These are phyloP conservation scores for Galerucella nymphaeae DNA, from an alignment of 2,888 invertebrate genomes.

Conservation along the genomic window DNA sequence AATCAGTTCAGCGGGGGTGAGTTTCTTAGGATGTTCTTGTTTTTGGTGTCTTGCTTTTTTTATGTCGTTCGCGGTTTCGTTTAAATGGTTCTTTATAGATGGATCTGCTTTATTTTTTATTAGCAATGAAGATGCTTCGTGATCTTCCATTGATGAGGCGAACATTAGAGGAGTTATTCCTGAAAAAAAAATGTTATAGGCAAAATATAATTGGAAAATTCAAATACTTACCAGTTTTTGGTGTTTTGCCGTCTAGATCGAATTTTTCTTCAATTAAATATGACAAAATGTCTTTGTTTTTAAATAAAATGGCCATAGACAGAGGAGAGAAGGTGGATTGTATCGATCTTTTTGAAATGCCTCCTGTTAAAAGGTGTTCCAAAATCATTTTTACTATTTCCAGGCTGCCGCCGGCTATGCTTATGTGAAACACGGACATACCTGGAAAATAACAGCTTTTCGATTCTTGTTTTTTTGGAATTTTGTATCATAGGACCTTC, in stretches of 20 bases:
- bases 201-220: neutral
- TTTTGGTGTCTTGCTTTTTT: slow-evolving; percentile 42
- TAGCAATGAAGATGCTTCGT: slow-evolving; percentile 50
- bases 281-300: slow-evolving; percentile 53
- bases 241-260: slow-evolving; percentile 52
- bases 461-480: neutral
- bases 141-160: slow-evolving; percentile 56
- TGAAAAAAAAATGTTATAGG: slow-evolving; percentile 42
- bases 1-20: slow-evolving; percentile 35
- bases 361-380: slow-evolving; percentile 58
- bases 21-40: slow-evolving; percentile 21
- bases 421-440: slow-evolving; percentile 58
- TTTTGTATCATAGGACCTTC: neutral
- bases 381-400: slow-evolving; percentile 56
- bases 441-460: slow-evolving; percentile 47
- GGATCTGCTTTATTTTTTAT: slow-evolving; percentile 51
- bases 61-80: slow-evolving; percentile 52
- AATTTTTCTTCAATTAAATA: slow-evolving; percentile 57
- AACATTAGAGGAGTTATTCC: slow-evolving; percentile 61
- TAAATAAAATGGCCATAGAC: slow-evolving; percentile 57
- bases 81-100: slow-evolving; percentile 49
- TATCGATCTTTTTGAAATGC: slow-evolving; percentile 58
- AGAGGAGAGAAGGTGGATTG: slow-evolving; percentile 58
- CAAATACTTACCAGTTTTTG: slow-evolving; percentile 52
- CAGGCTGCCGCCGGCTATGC: slow-evolving; percentile 57